Evolutionary conservation across 37 sponge, comb jelly and placozoan species (phyloP).

Genomic region (Halichondria panicea): DNA sequence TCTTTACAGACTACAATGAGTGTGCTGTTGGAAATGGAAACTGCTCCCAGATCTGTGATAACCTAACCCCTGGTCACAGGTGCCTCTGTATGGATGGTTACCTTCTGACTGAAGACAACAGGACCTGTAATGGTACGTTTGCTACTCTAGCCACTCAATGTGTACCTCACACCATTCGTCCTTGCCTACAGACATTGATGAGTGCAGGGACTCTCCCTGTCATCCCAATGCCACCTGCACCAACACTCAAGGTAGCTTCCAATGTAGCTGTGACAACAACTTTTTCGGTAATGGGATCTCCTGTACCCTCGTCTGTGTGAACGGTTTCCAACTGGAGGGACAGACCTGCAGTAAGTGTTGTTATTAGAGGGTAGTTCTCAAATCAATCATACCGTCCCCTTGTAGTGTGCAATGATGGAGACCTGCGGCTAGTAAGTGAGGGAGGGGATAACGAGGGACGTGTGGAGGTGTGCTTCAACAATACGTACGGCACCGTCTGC

Average conservation of each 20-base stretch:
- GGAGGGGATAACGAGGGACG: too few species aligned
- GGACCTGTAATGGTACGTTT: not conserved
- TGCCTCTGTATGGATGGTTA: conserved; percentile 59
- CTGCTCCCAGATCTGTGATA: conserved; percentile 50
- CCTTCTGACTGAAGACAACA: conserved; percentile 12
- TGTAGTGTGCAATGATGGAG: too few species aligned
- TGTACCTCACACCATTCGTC: too few species aligned
- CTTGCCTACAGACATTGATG: conserved; percentile 10
- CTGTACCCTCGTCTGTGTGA: conserved; percentile 9
- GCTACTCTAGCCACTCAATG: too few species aligned
- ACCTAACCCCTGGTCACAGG: conserved; percentile 36
- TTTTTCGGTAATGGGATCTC: conserved; percentile 30
- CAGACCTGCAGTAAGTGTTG: too few species aligned
- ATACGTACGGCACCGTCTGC: conserved; percentile 38
- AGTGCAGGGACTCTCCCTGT: conserved; percentile 15
- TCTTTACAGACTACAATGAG: conserved; percentile 61
- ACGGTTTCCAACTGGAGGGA: conserved; percentile 13
- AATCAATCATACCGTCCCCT: too few species aligned
- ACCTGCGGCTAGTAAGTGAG: too few species aligned
- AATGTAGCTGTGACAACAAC: conserved; percentile 17
- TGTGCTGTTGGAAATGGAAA: conserved; percentile 29
- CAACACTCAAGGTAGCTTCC: conserved; percentile 29
- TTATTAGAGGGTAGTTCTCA: too few species aligned
- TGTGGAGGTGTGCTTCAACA: conserved; percentile 38
- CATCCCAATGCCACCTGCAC: conserved; percentile 23